These are phyloP conservation scores for Microplitis deprimator DNA, from an alignment of 2,888 invertebrate genomes.

Conservation along the genomic window DNA sequence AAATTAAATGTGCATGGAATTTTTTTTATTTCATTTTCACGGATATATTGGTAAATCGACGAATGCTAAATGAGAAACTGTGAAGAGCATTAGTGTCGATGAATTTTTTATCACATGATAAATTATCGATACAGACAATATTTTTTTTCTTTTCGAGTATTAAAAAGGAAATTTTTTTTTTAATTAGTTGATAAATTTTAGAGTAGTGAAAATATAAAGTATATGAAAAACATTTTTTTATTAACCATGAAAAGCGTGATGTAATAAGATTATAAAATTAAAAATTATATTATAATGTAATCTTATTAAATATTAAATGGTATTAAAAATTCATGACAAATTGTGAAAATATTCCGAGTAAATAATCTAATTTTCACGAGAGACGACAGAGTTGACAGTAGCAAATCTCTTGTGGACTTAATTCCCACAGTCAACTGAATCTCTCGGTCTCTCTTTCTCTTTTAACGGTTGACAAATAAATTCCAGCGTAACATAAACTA, in stretches of 20 bases:
- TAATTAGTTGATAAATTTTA: no score
- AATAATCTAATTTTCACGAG: constrained; percentile 24
- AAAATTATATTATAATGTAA: background rate
- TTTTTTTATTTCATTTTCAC: background rate
- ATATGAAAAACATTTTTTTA: background rate
- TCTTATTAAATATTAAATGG: background rate
- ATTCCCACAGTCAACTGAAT: constrained; percentile 24
- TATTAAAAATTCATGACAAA: constrained; percentile 29
- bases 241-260: background rate
- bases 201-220: background rate
- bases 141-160: background rate
- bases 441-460: background rate
- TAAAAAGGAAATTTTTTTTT: no score
- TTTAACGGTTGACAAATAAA: constrained; percentile 27
- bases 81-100: background rate
- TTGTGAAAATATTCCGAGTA: constrained; percentile 12
- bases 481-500: constrained; percentile 30
- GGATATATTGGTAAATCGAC: background rate
- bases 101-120: background rate
- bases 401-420: constrained; percentile 23
- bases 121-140: background rate
- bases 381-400: constrained; percentile 16
- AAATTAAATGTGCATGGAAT: background rate
- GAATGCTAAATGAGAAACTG: background rate
- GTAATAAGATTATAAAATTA: background rate